Evolutionary conservation across 35 echinoderm and acorn worm genomes (phyloP), one percentile per base, ranked within the genome.

Genomic region (Holothuria glaberrima): DNA sequence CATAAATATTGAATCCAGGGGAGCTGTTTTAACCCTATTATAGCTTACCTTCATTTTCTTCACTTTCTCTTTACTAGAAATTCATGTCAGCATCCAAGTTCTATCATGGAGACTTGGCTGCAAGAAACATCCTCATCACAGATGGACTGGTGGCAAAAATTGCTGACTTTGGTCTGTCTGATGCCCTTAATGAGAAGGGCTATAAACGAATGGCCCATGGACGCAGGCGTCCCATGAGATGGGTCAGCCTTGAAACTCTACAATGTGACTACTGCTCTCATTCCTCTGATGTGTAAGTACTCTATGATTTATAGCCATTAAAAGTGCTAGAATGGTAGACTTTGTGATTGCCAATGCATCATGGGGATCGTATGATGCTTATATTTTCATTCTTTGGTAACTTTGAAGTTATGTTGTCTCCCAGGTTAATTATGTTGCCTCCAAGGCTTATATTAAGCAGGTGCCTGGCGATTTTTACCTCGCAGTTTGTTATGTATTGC

Each of bases 141-240:
- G 88, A 97, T 18, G 92, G 89, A 5, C 63, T 94, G 41, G 71
- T 92, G 29, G 90, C 90, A 31, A 97, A 97, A 56, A 90, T 97
- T 21, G 89, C 90, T n/a, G 95, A 97, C 70, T 97, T 97, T 86
- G 95, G 95, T 18, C 77, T 97, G 87, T 90, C 95, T n/a, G 88
- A 92, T 76, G 95, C 94, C 65, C 75, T 97, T 12, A 94, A 97
- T 62, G 86, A 86, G n/a, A 76, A 76, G 30, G 92, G 92, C 5
- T 97, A 92, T 35, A 92, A 94, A 38, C 33, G 92, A 72, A 88
- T 94, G 32, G 92, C 80, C 24, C 90, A 89, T 34, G 95, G 93
- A 48, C 71, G 90, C 22, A 94, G 92, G 30, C 85, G 90, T 19
- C 92, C 95, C 7, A 70, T 97, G 22, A 92, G 90, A 46, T 97